Evolutionary conservation across 2,113 vertebrate species (phyloP).

Genomic region (Ranitomeya variabilis): DNA sequence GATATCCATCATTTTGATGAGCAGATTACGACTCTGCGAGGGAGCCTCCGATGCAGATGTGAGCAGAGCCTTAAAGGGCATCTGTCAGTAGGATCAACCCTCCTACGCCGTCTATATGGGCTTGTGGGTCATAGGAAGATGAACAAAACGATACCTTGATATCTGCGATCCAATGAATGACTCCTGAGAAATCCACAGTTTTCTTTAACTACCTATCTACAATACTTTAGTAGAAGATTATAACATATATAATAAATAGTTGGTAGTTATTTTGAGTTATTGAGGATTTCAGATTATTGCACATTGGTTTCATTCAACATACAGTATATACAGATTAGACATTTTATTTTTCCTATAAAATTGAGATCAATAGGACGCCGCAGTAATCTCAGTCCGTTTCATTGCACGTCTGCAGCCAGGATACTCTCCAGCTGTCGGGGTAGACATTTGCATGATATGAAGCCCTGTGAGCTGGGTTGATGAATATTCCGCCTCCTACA

Average conservation of each 20-base stretch:
- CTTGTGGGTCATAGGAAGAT: too few relatives aligned
- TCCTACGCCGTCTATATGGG: too few relatives aligned
- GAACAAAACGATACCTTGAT: too few relatives aligned
- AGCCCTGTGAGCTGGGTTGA: slow-evolving; percentile 12
- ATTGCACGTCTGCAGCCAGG: slow-evolving; percentile 4
- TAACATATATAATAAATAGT: not conserved
- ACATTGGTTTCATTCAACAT: not conserved
- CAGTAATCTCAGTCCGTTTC: not conserved
- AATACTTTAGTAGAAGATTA: too few relatives aligned
- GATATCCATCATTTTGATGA: too few relatives aligned
- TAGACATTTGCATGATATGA: not conserved
- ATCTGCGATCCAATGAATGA: too few relatives aligned
- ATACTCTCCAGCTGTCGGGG: slow-evolving; percentile 6
- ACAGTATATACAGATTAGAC: not conserved
- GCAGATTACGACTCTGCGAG: too few relatives aligned
- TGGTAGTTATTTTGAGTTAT: not conserved
- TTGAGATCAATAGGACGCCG: not conserved
- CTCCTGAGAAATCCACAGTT: too few relatives aligned
- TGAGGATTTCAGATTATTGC: not conserved
- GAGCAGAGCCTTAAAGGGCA: too few relatives aligned
- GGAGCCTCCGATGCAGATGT: too few relatives aligned
- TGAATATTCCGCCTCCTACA: slow-evolving; percentile 55
- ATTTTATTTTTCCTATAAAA: not conserved
- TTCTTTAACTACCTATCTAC: not conserved
- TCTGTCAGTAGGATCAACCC: too few relatives aligned